Base-by-base conservation (phyloP, 2,888 invertebrate species). In the Metalampra italica region DNA sequence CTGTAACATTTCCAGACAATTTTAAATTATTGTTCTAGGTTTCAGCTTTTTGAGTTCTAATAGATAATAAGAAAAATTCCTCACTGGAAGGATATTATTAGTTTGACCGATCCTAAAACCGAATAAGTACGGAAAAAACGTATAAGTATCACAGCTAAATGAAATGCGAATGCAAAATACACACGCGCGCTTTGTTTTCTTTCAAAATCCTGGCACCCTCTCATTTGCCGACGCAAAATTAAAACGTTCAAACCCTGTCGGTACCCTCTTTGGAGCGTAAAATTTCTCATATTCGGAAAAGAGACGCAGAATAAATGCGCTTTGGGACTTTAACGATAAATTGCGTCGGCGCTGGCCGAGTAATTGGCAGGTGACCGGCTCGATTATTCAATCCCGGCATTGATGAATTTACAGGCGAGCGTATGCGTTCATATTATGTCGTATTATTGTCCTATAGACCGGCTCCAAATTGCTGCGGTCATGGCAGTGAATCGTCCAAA, bases 331-430 rank as follows among this genome's bases (percentile, higher is more conserved):
- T 53, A 50, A 57, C 59, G 55, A 61, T 63, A 61, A 61, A 61
- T 63, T 55, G 59, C 52, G 53, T 46, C 51, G 48, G 52, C 51
- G 37, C 50, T 51, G 58, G 51, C 48, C 51, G 43, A 47, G 56
- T 63, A 63, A 63, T 63, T 63, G 63, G 59, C 63, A 63, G 63
- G 61, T 63, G 61, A 61, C 63, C 61, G 60, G 55, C 45, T 36
- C 57, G 54, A 63, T 63, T 60, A 61, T 55, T 59, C 58, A 61
- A 54, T 55, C 51, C 45, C 38, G 60, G 57, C 59, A 56, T 56
- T 61, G 63, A 63, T 57, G 56, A 56, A 60, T 62, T 53, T 53
- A 51, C 47, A 46, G 49, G 48, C 50, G 49, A 47, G 29, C 46
- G 43, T 45, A 42, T 47, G 43, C 44, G 44, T 45, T 40, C 38